These are phyloP conservation scores for Aplochiton taeniatus DNA, from an alignment of 2,797 vertebrate genomes.

Conservation along the genomic window DNA sequence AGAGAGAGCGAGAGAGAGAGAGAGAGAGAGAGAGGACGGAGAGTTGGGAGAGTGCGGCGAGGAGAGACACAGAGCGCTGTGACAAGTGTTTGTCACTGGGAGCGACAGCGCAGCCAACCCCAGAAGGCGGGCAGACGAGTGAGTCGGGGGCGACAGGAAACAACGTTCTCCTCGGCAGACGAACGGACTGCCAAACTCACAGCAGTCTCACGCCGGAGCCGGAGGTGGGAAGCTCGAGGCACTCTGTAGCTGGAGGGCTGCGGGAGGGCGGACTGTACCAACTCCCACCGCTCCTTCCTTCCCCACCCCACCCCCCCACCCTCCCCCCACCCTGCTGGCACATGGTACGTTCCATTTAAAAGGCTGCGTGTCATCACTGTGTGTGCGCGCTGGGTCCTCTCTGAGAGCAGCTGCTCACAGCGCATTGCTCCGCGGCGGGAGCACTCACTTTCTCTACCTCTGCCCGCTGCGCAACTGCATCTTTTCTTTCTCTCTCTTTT, in stretches of 20 bases:
- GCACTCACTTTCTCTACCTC: slow-evolving; percentile 52
- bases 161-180: slow-evolving; percentile 27
- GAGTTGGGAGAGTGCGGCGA: slow-evolving; percentile 19
- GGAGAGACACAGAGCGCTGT: slow-evolving; percentile 59
- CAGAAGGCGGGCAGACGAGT: slow-evolving; percentile 30
- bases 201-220: slow-evolving; percentile 35
- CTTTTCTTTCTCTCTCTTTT: slow-evolving; percentile 32
- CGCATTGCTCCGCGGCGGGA: slow-evolving; percentile 68
- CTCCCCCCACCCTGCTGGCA: slow-evolving; percentile 64
- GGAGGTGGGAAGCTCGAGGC: slow-evolving; percentile 46
- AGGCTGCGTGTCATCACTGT: slow-evolving; percentile 78
- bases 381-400: slow-evolving; percentile 77
- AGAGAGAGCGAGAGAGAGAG: slow-evolving; percentile 33
- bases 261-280: slow-evolving; percentile 40
- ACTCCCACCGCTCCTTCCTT: background rate
- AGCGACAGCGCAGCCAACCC: slow-evolving; percentile 43
- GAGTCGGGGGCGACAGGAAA: slow-evolving; percentile 37
- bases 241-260: slow-evolving; percentile 49
- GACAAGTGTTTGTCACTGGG: slow-evolving; percentile 66
- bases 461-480: slow-evolving; percentile 44
- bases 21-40: slow-evolving; percentile 32
- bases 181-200: slow-evolving; percentile 44
- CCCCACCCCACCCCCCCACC: slow-evolving; percentile 45
- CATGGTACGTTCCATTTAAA: slow-evolving; percentile 88
- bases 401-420: slow-evolving; percentile 74